Evolutionary conservation across 2,797 vertebrate genomes (phyloP).

Genomic region (Sebastes hubbsi): DNA sequence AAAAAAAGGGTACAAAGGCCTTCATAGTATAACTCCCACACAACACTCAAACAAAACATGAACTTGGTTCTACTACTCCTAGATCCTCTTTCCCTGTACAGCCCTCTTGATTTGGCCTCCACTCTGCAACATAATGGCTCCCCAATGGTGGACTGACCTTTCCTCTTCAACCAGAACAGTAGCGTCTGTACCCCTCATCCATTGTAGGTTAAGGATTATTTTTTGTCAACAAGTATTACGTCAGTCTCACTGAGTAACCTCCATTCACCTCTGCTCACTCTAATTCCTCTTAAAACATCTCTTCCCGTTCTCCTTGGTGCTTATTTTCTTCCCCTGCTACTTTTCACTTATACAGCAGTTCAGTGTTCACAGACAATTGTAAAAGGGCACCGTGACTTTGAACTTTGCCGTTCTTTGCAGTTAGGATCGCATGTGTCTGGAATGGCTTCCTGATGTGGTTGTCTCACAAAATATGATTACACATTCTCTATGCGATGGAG

Average conservation of each 20-base stretch:
- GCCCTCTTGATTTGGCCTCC: background rate
- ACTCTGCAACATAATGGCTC: constrained; percentile 11
- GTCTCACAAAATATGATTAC: constrained; percentile 30
- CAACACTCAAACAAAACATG: background rate
- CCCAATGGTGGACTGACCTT: constrained; percentile 3
- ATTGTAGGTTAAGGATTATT: constrained; percentile 3
- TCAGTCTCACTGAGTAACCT: constrained; percentile 20
- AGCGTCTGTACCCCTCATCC: background rate
- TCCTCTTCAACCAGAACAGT: constrained; percentile 12
- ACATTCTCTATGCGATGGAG: constrained; percentile 23
- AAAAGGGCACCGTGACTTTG: constrained; percentile 27
- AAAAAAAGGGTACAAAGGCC: background rate
- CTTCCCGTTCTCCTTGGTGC: background rate
- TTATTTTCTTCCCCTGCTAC: constrained; percentile 1
- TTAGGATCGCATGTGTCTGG: background rate
- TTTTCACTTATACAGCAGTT: constrained; percentile 23
- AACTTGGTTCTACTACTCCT: background rate
- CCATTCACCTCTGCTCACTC: constrained; percentile 14
- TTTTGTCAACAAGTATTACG: background rate
- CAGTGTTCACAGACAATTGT: background rate
- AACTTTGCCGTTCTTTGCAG: constrained; percentile 14
- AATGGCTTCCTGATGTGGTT: background rate
- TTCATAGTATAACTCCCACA: background rate
- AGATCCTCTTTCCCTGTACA: background rate
- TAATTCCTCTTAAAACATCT: constrained; percentile 7